Evolutionary conservation across 92 coral and sea anemone genomes (phyloP), one percentile per base, ranked within the genome.

Genomic region (Bergia sp.): DNA sequence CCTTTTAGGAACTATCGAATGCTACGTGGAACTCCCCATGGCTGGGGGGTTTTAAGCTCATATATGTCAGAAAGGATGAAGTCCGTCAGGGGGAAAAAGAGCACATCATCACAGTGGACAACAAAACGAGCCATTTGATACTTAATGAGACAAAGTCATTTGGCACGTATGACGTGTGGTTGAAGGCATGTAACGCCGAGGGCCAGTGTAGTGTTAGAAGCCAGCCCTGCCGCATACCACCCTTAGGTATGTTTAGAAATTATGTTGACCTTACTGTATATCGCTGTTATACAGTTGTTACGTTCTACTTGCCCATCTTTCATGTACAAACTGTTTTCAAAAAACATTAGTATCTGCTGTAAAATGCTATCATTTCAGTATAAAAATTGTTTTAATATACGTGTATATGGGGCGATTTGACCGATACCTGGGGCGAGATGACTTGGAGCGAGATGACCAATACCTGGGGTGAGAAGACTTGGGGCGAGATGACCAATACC

Each of bases 21-120:
- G 21, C 0, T 2, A 78, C 64, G 6, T 79, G 69, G 83, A 79
- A 79, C 37, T 79, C 83, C 1, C 83, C 83, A 12, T 79, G 83
- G 83, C 42, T 79, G 43, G 20, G 45, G 18, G 10, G 44, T 20
- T 79, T 50, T 11, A 18, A 36, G 29, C 16, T 79, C 13, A 79
- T 37, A 9, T 79, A 21, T 57, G 42, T 49, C 6, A 53, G 40
- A 47, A n/a, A 23, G 12, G 83, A 79, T 53, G 67, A 79, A 79
- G 44, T 53, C 57, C 83, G 69, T 6, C 43, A 49, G 12, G 83
- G 15, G n/a, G n/a, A 79, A 49, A 79, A 12, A 29, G 83, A 79
- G 40, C 45, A 49, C 16, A 23, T 8, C 0, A 3, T 79, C 0
- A 23, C 0, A 5, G 0, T 79, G 5, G 83, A 50, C 12, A 79